Evolutionary conservation across 2,888 invertebrate genomes (phyloP), one percentile per base, ranked within the genome.

Genomic region (Phlogophora meticulosa): DNA sequence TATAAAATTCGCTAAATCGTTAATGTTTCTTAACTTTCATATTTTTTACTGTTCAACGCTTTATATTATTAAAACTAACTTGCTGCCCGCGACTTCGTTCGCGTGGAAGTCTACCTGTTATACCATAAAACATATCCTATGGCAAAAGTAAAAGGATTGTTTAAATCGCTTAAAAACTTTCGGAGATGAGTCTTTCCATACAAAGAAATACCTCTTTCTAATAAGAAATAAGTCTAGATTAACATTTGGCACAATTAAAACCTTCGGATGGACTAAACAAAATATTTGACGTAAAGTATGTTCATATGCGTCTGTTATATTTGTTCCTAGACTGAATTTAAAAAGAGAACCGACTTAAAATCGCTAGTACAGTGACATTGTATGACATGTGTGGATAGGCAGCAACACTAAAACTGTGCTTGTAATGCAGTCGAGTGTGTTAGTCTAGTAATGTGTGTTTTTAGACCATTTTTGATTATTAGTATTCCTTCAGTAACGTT

Each of bases 391-490:
- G 48, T 22, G 24, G 2, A 32, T 22, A 28, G 15, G 15, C 22
- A 4, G 20, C 15, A 2, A 5, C 20, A 20, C 40, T 46, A n/a
- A 40, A 62, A 38, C 67, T 67, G 48, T 51, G n/a, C 36, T 36
- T 48, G 17, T 40, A 38, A n/a, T 46, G 36, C n/a, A 42, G 52
- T 42, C 34, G 40, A 53, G 52, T 73, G 52, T 10, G 20, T 10
- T 73, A 52, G 20, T 40, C 34, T 42, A 64, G 38, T 73, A 38
- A 22, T 22, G 36, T 51, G 48, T 42, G 34, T 46, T 52, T 20
- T 48, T 69, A 64, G 64, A 64, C 52, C 22, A 63, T n/a, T n/a
- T n/a, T n/a, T n/a, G 40, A 40, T 52, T 28, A 42, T 38, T 49
- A 55, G 48, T 43, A 34, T 49, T 73, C 22, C 15, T 36, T 74